These are phyloP conservation scores for Crossaster papposus DNA, from an alignment of 53 echinoderm and acorn worm species.

Conservation along the genomic window DNA sequence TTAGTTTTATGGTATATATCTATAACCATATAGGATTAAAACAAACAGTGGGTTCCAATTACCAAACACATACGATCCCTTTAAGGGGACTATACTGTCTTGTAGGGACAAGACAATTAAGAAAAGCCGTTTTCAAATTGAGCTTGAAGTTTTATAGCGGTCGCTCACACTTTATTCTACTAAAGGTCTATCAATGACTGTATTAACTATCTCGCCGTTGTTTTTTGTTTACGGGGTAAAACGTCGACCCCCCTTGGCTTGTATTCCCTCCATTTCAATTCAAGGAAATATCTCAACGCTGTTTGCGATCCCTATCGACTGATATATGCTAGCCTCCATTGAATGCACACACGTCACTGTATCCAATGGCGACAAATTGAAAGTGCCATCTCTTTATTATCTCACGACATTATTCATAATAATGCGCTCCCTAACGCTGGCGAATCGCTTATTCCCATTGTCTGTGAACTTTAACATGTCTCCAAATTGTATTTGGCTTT, in stretches of 20 bases:
- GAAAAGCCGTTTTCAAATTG: no score
- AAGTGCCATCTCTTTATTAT: neutral
- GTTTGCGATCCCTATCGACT: slow-evolving; percentile 4
- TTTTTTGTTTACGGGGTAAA: neutral
- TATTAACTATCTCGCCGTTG: neutral
- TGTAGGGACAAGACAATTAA: no score
- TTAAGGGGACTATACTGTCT: no score
- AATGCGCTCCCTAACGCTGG: neutral
- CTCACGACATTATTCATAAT: neutral
- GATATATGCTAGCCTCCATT: neutral
- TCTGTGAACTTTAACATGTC: neutral
- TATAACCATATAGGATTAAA: no score
- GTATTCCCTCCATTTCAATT: neutral
- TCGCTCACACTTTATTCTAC: no score
- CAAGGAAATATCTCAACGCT: neutral
- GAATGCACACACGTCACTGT: slow-evolving; percentile 17
- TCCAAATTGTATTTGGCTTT: neutral
- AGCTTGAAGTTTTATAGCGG: no score
- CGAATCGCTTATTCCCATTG: neutral
- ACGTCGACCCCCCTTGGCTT: neutral
- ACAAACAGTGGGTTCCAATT: no score
- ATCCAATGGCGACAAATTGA: slow-evolving; percentile 26
- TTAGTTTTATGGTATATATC: no score
- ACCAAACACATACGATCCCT: no score
- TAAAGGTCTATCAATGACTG: no score